These are phyloP conservation scores for Drosophila meridiana DNA, from an alignment of 2,888 invertebrate genomes.

Conservation along the genomic window DNA sequence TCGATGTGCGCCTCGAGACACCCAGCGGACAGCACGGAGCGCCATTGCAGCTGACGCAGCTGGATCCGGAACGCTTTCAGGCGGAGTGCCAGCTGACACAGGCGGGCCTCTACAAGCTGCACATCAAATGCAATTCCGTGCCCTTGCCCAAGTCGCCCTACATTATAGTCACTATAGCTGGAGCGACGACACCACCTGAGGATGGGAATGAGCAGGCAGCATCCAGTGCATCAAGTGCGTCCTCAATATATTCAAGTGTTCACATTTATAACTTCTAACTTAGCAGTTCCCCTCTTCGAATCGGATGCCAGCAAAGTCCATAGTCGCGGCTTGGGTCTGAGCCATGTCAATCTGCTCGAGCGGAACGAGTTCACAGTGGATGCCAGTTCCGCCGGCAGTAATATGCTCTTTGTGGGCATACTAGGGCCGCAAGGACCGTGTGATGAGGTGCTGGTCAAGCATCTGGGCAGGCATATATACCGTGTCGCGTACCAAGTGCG, in stretches of 20 bases:
- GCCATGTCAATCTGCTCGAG: conserved; percentile 76
- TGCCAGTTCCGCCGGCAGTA: conserved; percentile 88
- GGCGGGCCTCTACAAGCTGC: conserved; percentile 82
- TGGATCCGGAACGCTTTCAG: conserved; percentile 83
- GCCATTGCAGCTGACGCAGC: conserved; percentile 68
- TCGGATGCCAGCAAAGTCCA: conserved; percentile 82
- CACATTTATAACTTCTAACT: neutral
- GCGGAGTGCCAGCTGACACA: conserved; percentile 70
- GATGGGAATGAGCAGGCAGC: neutral
- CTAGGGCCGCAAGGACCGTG: conserved; percentile 98
- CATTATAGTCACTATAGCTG: conserved; percentile 82
- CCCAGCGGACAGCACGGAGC: conserved; percentile 73
- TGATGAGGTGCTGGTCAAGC: conserved; percentile 97
- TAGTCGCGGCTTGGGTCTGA: conserved; percentile 79
- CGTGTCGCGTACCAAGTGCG: conserved; percentile 95
- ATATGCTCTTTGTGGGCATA: conserved; percentile 97
- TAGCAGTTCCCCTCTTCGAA: conserved; percentile 71
- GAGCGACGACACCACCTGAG: conserved; percentile 27
- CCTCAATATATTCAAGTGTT: neutral
- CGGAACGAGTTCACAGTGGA: conserved; percentile 84
- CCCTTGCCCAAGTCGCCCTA: conserved; percentile 81
- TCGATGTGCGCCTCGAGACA: conserved; percentile 83
- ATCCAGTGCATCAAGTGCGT: conserved; percentile 25
- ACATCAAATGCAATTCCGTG: conserved; percentile 83
- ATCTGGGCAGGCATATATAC: conserved; percentile 95